Evolutionary conservation across 2,797 vertebrate genomes (phyloP).

Genomic region (Mus caroli): DNA sequence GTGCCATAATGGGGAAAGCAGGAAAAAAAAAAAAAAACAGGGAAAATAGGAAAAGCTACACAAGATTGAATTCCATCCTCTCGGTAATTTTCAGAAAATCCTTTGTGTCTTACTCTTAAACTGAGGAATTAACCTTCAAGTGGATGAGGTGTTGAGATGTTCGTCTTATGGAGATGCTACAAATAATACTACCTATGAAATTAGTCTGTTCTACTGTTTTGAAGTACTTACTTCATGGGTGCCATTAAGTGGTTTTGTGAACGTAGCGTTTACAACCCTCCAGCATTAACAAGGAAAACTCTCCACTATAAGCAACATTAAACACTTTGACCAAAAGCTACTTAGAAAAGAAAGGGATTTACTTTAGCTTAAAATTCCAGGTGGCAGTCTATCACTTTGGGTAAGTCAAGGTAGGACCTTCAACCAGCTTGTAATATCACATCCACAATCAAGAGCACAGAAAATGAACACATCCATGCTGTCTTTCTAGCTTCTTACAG

Average conservation of each 20-base stretch:
- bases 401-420: background rate
- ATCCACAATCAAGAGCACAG: background rate
- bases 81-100: background rate
- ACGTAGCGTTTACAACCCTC: background rate
- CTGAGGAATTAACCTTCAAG: background rate
- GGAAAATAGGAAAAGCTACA: background rate
- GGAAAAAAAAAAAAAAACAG: background rate
- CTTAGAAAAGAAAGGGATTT: background rate
- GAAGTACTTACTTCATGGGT: background rate
- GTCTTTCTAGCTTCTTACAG: background rate
- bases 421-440: background rate
- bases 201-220: background rate
- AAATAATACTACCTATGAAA: background rate
- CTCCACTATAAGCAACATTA: background rate
- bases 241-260: background rate
- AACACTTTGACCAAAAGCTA: background rate
- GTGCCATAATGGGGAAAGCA: background rate
- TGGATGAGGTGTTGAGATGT: background rate
- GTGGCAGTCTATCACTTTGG: background rate
- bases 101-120: background rate
- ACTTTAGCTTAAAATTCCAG: background rate
- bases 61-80: background rate
- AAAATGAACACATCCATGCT: background rate
- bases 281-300: background rate
- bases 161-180: background rate